A percentile compares a stretch with the other conserved stretches of the same genome.
These are phyloP conservation scores for Oscheius onirici DNA, from an alignment of 2,888 invertebrate genomes.

Conservation along the genomic window DNA sequence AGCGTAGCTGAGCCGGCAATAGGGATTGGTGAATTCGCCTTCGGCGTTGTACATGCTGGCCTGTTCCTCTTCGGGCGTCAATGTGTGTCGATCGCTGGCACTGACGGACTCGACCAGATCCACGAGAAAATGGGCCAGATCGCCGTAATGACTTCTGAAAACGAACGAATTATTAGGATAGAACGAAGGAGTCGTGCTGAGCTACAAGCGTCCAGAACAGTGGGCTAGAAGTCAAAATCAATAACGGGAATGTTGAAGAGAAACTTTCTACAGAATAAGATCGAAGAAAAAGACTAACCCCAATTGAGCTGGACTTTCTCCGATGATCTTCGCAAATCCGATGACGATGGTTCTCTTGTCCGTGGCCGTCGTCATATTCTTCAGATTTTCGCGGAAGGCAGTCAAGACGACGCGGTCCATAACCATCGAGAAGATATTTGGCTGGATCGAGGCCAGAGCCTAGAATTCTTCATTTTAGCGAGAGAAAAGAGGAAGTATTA, in stretches of 20 bases:
- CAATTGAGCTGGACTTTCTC: conserved; percentile 21
- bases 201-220: no score
- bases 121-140: conserved; percentile 39
- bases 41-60: conserved; percentile 61
- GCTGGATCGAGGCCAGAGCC: conserved; percentile 59
- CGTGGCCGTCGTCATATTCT: conserved; percentile 83
- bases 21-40: conserved; percentile 64
- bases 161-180: no score
- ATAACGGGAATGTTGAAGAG: no score
- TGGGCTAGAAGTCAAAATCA: no score
- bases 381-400: conserved; percentile 74
- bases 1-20: conserved; percentile 63
- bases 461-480: conserved; percentile 12
- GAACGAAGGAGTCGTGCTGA: no score
- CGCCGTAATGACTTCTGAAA: conserved; percentile 45
- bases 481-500: conserved; percentile 74
- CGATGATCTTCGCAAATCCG: conserved; percentile 82
- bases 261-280: no score
- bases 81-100: conserved; percentile 35
- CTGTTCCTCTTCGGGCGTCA: conserved; percentile 56
- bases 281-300: conserved; percentile 5
- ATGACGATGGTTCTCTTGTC: conserved; percentile 91
- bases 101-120: conserved; percentile 46
- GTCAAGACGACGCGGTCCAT: conserved; percentile 78
- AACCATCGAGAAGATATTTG: conserved; percentile 93